Evolutionary conservation across 2,113 vertebrate species (phyloP), one percentile per base, ranked within the genome.

Genomic region (Caloenas nicobarica): DNA sequence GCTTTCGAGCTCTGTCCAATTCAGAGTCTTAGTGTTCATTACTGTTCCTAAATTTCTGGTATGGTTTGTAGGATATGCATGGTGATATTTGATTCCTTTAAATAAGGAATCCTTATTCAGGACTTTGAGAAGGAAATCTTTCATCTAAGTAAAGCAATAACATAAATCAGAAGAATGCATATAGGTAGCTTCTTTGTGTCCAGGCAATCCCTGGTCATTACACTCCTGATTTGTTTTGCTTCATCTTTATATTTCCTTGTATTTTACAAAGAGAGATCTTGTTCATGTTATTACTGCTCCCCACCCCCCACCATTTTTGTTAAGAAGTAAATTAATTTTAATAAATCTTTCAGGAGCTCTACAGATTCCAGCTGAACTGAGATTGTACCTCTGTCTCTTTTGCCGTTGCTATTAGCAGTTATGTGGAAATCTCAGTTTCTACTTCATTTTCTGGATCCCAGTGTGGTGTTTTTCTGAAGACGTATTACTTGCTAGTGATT

Each of bases 221-320:
- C 23, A 33, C 4, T 57, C 29, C 3, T 22, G 11, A 28, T 74
- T 82, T 31, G 1, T 26, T 74, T 74, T 86, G 14, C 23, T 57
- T 89, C 36, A 31, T 66, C 11, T 68, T 83, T 42, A 16, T 31
- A 36, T 66, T 91, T 51, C 9, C 10, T 36, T 76, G 25, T 11
- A 53, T 58, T 86, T 91, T 50, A 57, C 17, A 33, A 53, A 86
- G 2, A 79, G 3, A 4, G 22, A 42, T 4, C 1, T 84, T 87
- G 26, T 80, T 89, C 34, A 42, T 5, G 4, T 46, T 60, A 33
- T 22, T 69, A 38, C 8, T 60, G 7, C 4, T 38, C 15, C 9
- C 3, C 5, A 9, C 1, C 5, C 5, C 7, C 5, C 4, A 1
- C 8, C 25, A 26, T 68, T 74, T 40, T 81, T 69, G 13, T 42